These are phyloP conservation scores for Pseudococcus viburni DNA, from an alignment of 2,888 invertebrate species.

Conservation along the genomic window DNA sequence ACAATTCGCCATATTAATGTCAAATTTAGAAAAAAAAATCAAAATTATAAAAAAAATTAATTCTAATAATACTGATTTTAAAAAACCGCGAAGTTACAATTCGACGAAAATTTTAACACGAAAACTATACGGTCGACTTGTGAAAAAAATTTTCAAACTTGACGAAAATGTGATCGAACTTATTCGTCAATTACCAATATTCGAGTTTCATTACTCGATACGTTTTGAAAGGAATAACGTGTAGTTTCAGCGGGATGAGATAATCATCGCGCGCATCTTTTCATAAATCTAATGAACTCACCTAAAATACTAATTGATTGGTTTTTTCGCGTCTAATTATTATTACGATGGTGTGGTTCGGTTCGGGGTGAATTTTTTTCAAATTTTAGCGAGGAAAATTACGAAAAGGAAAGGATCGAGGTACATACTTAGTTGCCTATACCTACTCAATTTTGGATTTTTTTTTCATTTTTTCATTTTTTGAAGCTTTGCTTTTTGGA, in stretches of 20 bases:
- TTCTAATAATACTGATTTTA: conserved; percentile 44
- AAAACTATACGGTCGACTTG: conserved; percentile 41
- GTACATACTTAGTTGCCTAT: not conserved
- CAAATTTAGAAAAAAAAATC: conserved; percentile 1
- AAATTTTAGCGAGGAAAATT: not conserved
- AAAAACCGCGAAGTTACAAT: conserved; percentile 10
- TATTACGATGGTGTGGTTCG: not conserved
- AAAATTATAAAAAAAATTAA: conserved; percentile 26
- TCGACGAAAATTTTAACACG: conserved; percentile 42
- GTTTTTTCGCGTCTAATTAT: not conserved
- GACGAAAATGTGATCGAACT: conserved; percentile 45
- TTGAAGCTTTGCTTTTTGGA: no score
- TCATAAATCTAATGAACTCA: conserved; percentile 44
- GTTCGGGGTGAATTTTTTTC: not conserved
- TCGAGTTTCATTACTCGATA: conserved; percentile 44
- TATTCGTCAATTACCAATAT: conserved; percentile 53
- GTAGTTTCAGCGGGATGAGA: conserved; percentile 37
- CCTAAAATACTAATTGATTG: conserved; percentile 42
- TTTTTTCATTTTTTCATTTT: not conserved
- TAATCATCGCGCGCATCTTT: conserved; percentile 54
- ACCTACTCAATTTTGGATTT: not conserved
- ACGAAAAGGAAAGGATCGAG: not conserved
- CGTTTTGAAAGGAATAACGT: conserved; percentile 48
- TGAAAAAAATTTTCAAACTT: conserved; percentile 9
- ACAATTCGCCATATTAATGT: conserved; percentile 16